These are phyloP conservation scores for Salmo trutta DNA, from an alignment of 2,797 vertebrate species.

Conservation along the genomic window DNA sequence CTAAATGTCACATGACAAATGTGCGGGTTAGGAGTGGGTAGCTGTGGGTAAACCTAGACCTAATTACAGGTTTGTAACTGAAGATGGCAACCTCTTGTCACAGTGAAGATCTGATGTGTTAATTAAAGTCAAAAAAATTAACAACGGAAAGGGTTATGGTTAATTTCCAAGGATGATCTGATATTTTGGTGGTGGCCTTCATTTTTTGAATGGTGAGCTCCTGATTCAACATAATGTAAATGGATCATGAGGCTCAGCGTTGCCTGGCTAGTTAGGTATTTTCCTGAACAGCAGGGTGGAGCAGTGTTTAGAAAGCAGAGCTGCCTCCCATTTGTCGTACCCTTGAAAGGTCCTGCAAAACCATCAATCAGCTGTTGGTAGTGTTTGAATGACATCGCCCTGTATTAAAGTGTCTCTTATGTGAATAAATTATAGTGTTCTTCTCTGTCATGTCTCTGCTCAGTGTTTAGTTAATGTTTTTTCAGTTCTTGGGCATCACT, in stretches of 20 bases:
- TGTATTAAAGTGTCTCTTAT: not conserved
- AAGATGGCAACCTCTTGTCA: not conserved
- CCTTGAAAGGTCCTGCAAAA: not conserved
- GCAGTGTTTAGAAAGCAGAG: not conserved
- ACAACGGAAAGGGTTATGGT: not conserved
- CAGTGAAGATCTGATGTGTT: not conserved
- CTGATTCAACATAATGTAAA: not conserved
- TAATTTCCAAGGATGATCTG: not conserved
- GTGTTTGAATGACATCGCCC: constrained; percentile 3
- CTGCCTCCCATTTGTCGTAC: not conserved
- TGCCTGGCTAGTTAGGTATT: not conserved
- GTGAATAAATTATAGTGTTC: constrained; percentile 2
- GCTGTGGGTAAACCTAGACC: not conserved
- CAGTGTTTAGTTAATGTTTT: constrained; percentile 4
- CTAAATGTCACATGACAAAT: not conserved
- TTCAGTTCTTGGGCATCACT: not conserved
- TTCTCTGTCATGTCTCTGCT: not conserved
- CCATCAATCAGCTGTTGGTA: constrained; percentile 6
- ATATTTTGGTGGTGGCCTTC: not conserved
- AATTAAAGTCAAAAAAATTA: not conserved
- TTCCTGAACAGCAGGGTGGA: not conserved
- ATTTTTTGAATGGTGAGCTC: not conserved
- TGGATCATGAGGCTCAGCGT: not conserved
- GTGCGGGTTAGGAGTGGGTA: not conserved
- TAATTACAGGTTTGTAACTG: not conserved